phyloP scores from a whole-genome alignment of 2,888 invertebrate species.

The Gerosis bhagava region DNA sequence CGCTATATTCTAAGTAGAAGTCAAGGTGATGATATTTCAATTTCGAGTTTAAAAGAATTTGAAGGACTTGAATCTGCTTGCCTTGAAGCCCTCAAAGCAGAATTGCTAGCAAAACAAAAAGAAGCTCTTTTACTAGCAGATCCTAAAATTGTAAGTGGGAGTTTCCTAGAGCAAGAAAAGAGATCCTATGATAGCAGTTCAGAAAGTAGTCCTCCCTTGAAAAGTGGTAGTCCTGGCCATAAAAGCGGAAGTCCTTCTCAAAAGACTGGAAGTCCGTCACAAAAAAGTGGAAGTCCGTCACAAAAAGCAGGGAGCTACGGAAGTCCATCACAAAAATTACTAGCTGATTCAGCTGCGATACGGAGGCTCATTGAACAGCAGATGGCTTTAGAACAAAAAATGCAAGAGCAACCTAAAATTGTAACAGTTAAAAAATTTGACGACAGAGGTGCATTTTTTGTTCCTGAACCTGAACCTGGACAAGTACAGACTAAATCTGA shows the following conservation, averaged over 20 bases:
- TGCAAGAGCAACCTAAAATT: constrained; percentile 67
- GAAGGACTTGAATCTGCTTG: constrained; percentile 95
- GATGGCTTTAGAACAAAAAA: constrained; percentile 68
- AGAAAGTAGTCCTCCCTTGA: constrained; percentile 81
- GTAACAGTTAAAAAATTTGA: constrained; percentile 74
- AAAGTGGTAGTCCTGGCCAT: constrained; percentile 65
- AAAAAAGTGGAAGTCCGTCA: constrained; percentile 74
- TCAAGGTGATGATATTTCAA: constrained; percentile 92
- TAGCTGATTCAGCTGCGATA: constrained; percentile 73
- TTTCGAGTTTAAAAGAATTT: constrained; percentile 95
- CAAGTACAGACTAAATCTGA: constrained; percentile 43
- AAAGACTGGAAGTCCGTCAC: constrained; percentile 73
- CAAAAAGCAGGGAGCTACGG: constrained; percentile 72
- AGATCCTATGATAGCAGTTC: constrained; percentile 81
- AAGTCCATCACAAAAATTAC: constrained; percentile 70
- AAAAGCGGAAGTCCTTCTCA: constrained; percentile 57
- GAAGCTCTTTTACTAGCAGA: constrained; percentile 88
- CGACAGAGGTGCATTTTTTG: constrained; percentile 74
- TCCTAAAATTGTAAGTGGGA: constrained; percentile 71
- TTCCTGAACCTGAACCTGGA: constrained; percentile 61
- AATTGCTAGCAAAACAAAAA: constrained; percentile 92
- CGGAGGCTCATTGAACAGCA: constrained; percentile 76
- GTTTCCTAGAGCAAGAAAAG: constrained; percentile 76
- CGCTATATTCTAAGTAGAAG: constrained; percentile 87
- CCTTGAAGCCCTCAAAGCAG: constrained; percentile 91